Base-by-base conservation (phyloP, 37 sponge, comb jelly and placozoan genomes). In the Chondrosia reniformis region DNA sequence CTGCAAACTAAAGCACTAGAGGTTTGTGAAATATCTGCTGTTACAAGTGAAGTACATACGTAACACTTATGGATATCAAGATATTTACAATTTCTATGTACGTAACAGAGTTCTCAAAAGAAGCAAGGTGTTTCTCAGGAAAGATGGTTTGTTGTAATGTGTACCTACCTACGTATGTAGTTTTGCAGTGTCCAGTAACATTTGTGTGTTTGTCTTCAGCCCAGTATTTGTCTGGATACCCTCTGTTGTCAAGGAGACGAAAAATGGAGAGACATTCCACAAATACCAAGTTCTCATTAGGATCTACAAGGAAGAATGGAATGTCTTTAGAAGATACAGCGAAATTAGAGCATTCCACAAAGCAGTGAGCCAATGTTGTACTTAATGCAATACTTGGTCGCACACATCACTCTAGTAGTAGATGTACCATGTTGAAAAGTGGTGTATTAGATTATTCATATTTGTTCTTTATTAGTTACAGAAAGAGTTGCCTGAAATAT, bases 221-320 rank as follows among this genome's bases (percentile, higher is more conserved):
- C 55, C 73, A 46, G 85, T 97, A n/a, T 80, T 89, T 25, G 79
- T 97, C 21, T 92, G 90, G 91, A 95, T 97, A 32, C 98, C 98
- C 31, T 92, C 95, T 32, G 98, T 84, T 25, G 85, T 97, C 59
- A 83, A 82, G 72, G 82, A 72, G 45, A 88, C 87, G 44, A 73
- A 79, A 17, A 85, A 92, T 27, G 87, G 86, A 1, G 95, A 92
- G 1, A 57, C 77, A 21, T 80, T 89, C 63, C 93, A 97, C 59
- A 90, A 87, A 13, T 97, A 97, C 62, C 98, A 97, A 80, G 79
- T 92, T 17, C 76, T 77, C 30, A 66, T 94, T 0, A 74, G 77
- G 31, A 75, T 96, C 33, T 46, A 73, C 31, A 33, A 87, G 4
- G 96, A 95, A 42, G 96, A 98, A 76, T 98, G 99, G 99, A 95